Evolutionary conservation across 2,113 vertebrate species (phyloP).

Genomic region (Nyctibius bracteatus): DNA sequence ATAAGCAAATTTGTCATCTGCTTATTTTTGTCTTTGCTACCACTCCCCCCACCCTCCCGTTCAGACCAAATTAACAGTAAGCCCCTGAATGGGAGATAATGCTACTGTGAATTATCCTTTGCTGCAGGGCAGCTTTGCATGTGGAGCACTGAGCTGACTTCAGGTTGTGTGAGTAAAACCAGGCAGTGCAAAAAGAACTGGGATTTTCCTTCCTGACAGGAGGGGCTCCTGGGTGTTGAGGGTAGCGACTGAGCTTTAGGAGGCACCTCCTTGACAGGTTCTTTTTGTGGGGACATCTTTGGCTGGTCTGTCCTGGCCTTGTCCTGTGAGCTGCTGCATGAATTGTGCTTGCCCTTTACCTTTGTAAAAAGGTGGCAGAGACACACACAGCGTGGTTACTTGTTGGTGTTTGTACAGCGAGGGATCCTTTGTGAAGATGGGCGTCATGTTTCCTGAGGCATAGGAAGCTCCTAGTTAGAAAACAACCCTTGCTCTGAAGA

Average conservation of each 20-base stretch:
- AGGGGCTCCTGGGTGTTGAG: background rate
- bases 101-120: background rate
- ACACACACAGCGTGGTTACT: background rate
- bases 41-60: background rate
- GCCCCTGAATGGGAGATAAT: background rate
- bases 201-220: background rate
- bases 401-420: background rate
- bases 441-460: rapidly evolving
- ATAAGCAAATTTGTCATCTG: constrained; percentile 38
- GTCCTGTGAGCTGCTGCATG: background rate
- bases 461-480: background rate
- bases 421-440: background rate
- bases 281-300: background rate
- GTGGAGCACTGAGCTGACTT: background rate
- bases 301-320: background rate
- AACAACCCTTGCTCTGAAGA: background rate
- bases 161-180: background rate
- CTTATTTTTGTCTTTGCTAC: background rate
- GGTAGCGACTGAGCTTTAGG: background rate
- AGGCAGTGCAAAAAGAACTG: background rate
- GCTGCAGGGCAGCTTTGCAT: constrained; percentile 26
- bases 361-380: background rate
- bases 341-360: background rate
- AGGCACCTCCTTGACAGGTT: background rate
- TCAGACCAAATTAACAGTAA: background rate